Percentiles rank a stretch among this genome's conserved stretches.
Conservation (phyloP, 2,888 invertebrate species). For the Agrochola litura region DNA sequence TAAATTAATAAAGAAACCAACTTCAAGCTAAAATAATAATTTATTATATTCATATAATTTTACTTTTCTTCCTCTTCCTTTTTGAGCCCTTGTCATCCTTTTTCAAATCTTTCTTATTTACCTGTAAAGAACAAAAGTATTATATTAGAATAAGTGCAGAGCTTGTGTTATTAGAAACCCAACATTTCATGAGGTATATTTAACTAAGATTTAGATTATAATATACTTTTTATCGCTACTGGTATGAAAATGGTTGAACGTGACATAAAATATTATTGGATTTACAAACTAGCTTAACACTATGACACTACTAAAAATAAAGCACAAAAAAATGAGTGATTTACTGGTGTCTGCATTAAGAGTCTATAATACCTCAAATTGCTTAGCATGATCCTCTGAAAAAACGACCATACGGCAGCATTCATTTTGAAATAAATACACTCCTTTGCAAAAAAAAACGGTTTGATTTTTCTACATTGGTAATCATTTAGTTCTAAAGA, state of each 20-base stretch:
- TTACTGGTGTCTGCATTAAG: background rate
- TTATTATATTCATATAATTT: conserved; percentile 51
- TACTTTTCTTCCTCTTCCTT: conserved; percentile 75
- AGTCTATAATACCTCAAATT: no score
- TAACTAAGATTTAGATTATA: background rate
- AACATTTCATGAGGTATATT: background rate
- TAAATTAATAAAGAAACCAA: conserved; percentile 14
- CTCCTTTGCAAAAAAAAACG: no score
- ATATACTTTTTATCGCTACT: background rate
- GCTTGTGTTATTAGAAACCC: background rate
- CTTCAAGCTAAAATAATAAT: conserved; percentile 5
- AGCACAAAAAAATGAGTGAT: background rate
- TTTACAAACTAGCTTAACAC: background rate
- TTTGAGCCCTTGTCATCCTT: conserved; percentile 77
- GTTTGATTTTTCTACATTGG: no score
- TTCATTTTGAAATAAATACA: no score
- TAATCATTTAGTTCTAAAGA: no score
- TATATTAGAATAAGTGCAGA: background rate
- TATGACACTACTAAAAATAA: background rate
- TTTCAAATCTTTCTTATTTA: conserved; percentile 85
- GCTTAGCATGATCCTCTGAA: no score
- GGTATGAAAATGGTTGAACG: background rate
- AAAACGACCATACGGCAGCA: no score
- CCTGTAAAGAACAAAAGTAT: conserved; percentile 73
- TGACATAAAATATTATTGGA: background rate